Evolutionary conservation across 2,888 invertebrate species (phyloP).

Genomic region (Nemurella pictetii): DNA sequence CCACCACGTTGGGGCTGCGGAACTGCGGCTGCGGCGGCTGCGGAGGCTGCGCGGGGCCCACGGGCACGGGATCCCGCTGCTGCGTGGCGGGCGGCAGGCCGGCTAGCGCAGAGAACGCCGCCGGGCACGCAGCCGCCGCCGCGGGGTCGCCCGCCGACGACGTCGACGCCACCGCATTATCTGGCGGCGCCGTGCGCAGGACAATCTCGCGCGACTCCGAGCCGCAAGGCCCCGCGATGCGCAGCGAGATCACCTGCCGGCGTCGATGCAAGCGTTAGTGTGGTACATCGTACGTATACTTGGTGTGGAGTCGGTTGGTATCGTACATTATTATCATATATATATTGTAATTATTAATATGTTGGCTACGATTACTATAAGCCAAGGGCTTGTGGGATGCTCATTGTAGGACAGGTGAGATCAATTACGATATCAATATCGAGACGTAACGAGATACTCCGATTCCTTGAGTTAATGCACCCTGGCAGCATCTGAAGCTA

Average conservation of each 20-base stretch:
- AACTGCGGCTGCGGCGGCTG: slow-evolving; percentile 47
- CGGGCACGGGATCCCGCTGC: slow-evolving; percentile 37
- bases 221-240: slow-evolving; percentile 65
- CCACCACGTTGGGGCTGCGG: slow-evolving; percentile 78
- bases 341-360: too few species aligned
- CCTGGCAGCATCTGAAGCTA: too few species aligned
- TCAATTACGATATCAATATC: too few species aligned
- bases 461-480: too few species aligned
- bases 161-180: slow-evolving; percentile 41
- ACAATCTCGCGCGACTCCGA: slow-evolving; percentile 73
- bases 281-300: too few species aligned
- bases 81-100: slow-evolving; percentile 30
- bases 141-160: slow-evolving; percentile 38
- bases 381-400: too few species aligned
- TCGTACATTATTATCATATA: too few species aligned
- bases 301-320: too few species aligned
- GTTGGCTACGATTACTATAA: too few species aligned
- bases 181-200: slow-evolving; percentile 57
- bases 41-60: slow-evolving; percentile 41
- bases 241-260: slow-evolving; percentile 63
- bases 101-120: neutral
- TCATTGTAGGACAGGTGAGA: too few species aligned
- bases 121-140: slow-evolving; percentile 31
- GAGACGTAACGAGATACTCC: too few species aligned
- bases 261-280: neutral